Evolutionary conservation across 2,888 invertebrate genomes (phyloP), one percentile per base, ranked within the genome.

Genomic region (Erebia palarica): DNA sequence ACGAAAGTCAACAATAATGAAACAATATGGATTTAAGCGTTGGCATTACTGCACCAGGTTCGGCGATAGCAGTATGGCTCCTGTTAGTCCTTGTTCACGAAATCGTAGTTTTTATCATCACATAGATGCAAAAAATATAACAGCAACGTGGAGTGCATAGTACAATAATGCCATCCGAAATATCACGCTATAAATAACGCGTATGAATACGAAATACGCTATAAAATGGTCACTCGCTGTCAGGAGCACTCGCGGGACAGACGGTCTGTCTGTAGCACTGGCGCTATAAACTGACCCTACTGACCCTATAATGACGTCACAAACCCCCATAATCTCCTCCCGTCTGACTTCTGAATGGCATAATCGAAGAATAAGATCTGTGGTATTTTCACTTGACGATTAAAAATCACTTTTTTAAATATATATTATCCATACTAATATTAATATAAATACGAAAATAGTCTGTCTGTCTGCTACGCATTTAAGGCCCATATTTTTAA

Each of bases 121-220:
- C 47, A 13, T 47, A 51, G 8, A n/a, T n/a, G 51, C 51, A 51
- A n/a, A 53, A 16, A 53, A 2, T n/a, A n/a, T 3, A 7, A n/a
- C 9, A 2, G n/a, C 9, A 53, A 53, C 53, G n/a, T n/a, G 7
- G 7, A 53, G 47, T 47, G 47, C 47, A 47, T 4, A 13, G 3
- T 16, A 8, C 16, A n/a, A 53, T 53, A 9, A 16, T 55, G 55
- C 18, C 18, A 16, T 8, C 5, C 21, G 21, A 13, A 11, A 14
- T 36, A 3, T 16, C n/a, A 18, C 13, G 5, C 44, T 18, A 16
- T 61, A 44, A 61, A 61, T 47, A 61, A 61, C 61, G 44, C 61
- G 44, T 61, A 61, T 61, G 61, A 61, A 61, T 61, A 61, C 61
- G 44, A 16, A 27, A 59, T 36, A 27, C 13, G 44, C 44, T 18